Evolutionary conservation across 92 coral and sea anemone species (phyloP).

Genomic region (Zoanthus sociatus): DNA sequence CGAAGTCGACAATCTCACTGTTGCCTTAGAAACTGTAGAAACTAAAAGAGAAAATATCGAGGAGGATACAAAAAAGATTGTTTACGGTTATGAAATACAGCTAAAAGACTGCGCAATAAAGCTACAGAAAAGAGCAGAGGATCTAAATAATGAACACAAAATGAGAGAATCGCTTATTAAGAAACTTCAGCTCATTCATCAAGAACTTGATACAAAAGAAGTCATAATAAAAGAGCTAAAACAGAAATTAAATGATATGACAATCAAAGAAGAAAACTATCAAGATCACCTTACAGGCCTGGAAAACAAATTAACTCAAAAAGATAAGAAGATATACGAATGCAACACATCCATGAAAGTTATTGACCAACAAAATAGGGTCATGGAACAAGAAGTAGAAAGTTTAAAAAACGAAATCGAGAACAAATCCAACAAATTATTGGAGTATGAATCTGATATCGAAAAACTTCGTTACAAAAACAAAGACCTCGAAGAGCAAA

Average conservation of each 20-base stretch:
- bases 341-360: constrained; percentile 40
- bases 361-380: constrained; percentile 59
- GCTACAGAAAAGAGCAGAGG: not conserved
- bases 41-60: constrained; percentile 7
- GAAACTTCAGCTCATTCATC: constrained; percentile 31
- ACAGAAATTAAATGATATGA: not conserved
- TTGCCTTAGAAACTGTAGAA: constrained; percentile 42
- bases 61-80: not conserved
- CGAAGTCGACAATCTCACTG: constrained; percentile 26
- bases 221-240: constrained; percentile 13
- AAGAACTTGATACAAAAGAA: constrained; percentile 8
- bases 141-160: constrained; percentile 16
- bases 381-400: constrained; percentile 48
- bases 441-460: constrained; percentile 25
- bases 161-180: constrained; percentile 6
- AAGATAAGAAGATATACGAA: constrained; percentile 3
- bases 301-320: not conserved
- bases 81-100: not conserved
- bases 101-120: constrained; percentile 12
- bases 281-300: constrained; percentile 12
- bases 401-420: constrained; percentile 50
- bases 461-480: constrained; percentile 18
- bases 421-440: constrained; percentile 27
- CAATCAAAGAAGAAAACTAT: not conserved
- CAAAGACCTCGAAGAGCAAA: constrained; percentile 18